Conservation (phyloP, 2,888 invertebrate genomes). For the Cataglyphis livida region DNA sequence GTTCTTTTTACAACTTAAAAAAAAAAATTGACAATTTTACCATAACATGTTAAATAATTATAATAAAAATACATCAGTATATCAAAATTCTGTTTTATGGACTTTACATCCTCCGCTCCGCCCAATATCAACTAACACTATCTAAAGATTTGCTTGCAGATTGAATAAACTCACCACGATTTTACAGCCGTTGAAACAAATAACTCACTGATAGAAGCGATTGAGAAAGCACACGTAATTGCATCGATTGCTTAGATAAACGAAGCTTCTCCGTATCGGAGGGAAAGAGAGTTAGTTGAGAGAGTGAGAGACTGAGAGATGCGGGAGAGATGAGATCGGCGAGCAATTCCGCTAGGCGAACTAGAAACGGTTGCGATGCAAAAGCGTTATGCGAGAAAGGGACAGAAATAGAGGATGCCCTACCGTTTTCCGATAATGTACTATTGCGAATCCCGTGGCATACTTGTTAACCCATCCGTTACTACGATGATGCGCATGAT, state of each 20-base stretch:
- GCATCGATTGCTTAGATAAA: conserved; percentile 72
- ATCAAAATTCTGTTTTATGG: neutral
- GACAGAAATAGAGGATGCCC: conserved; percentile 50
- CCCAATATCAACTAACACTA: neutral
- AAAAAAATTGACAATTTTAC: neutral
- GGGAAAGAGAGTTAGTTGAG: conserved; percentile 26
- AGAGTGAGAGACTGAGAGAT: conserved; percentile 26
- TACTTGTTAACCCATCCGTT: conserved; percentile 31
- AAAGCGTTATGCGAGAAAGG: conserved; percentile 27
- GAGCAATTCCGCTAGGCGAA: conserved; percentile 64
- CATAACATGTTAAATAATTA: neutral
- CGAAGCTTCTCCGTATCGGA: conserved; percentile 49
- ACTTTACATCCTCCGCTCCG: neutral
- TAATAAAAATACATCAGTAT: neutral
- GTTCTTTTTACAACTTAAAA: neutral
- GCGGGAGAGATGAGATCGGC: conserved; percentile 63
- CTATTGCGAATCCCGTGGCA: conserved; percentile 35
- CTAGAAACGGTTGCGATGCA: conserved; percentile 53
- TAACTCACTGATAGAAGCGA: conserved; percentile 27
- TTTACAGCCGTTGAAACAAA: conserved; percentile 10
- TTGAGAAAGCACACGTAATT: conserved; percentile 57
- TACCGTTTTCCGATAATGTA: conserved; percentile 65
- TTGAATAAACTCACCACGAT: neutral
- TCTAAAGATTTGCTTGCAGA: neutral
- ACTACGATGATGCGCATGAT: conserved; percentile 38